Conservation (phyloP, 2,888 invertebrate genomes). For the Girardia tigrina region DNA sequence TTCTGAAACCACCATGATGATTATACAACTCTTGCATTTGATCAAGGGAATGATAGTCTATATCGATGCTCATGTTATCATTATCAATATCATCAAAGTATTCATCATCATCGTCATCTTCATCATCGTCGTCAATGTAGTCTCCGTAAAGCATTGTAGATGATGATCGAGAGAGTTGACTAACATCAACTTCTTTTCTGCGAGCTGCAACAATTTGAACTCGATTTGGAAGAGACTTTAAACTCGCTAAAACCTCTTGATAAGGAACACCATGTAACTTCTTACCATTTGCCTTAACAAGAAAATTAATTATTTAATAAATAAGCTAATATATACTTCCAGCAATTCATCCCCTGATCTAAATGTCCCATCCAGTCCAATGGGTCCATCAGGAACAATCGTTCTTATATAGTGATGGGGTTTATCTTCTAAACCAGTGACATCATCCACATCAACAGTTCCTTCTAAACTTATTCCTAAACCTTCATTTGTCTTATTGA, state of each 20-base stretch:
- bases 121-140: conserved; percentile 26
- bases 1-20: neutral
- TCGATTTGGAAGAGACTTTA: conserved; percentile 75
- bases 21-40: neutral
- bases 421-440: conserved; percentile 71
- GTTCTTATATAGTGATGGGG: conserved; percentile 97
- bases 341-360: conserved; percentile 86
- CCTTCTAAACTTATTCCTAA: conserved; percentile 92
- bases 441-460: conserved; percentile 87
- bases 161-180: neutral
- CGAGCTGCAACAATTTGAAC: conserved; percentile 79
- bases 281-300: conserved; percentile 67
- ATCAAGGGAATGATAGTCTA: conserved; percentile 9
- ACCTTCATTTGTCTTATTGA: conserved; percentile 77
- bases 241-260: conserved; percentile 76
- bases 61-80: conserved; percentile 8
- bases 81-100: conserved; percentile 6
- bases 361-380: conserved; percentile 73
- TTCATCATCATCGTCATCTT: conserved; percentile 1
- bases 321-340: conserved; percentile 52
- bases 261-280: conserved; percentile 78
- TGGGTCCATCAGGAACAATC: conserved; percentile 89
- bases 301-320: neutral
- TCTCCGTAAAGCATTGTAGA: neutral
- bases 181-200: conserved; percentile 38